Conservation (phyloP, 1,140 invertebrate genomes). For the Drosophila micromelanica region DNA sequence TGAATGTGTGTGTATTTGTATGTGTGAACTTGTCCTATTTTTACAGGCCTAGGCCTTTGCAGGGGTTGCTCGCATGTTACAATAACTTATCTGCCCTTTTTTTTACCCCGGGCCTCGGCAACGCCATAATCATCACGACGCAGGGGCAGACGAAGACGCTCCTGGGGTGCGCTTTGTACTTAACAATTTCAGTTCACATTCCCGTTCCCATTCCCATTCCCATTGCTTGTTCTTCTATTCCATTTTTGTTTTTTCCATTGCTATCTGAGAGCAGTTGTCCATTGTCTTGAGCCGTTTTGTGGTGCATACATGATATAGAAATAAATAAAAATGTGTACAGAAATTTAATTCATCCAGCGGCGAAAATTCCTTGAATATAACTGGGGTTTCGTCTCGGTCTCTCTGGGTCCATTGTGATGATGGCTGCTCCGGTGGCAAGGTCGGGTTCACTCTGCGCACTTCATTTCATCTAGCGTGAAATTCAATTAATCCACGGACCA, state of each 20-base stretch:
- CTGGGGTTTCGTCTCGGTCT: conserved; percentile 31
- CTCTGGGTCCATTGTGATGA: conserved; percentile 33
- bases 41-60: conserved; percentile 65
- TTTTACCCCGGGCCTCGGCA: conserved; percentile 49
- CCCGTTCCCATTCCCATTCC: conserved; percentile 12
- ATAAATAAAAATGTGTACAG: conserved; percentile 74
- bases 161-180: conserved; percentile 77
- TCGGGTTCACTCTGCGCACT: conserved; percentile 56
- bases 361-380: conserved; percentile 31
- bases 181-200: conserved; percentile 16
- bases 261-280: conserved; percentile 70
- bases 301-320: conserved; percentile 63
- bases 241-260: conserved; percentile 24
- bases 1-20: conserved; percentile 39
- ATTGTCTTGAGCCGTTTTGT: conserved; percentile 75
- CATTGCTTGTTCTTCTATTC: conserved; percentile 6
- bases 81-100: conserved; percentile 83
- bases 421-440: conserved; percentile 60
- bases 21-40: conserved; percentile 77
- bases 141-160: conserved; percentile 55
- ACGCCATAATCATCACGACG: conserved; percentile 66
- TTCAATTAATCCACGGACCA: conserved; percentile 79
- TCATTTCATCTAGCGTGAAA: conserved; percentile 77
- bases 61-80: conserved; percentile 74
- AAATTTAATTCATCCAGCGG: conserved; percentile 58